Conservation (phyloP, 2,888 invertebrate species). For the Lamellibrachia satsuma region DNA sequence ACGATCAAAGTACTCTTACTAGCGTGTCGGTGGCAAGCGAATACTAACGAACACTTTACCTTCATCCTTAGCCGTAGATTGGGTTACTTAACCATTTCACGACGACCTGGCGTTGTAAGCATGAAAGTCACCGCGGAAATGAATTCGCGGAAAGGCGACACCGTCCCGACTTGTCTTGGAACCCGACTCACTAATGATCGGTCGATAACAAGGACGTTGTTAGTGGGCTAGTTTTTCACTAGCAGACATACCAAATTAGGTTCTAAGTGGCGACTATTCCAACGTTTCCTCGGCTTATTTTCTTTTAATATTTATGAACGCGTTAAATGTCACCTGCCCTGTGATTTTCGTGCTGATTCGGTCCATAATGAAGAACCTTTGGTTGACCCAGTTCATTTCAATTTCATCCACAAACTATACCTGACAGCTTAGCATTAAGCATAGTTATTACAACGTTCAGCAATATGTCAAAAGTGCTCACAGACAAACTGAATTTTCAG, state of each 20-base stretch:
- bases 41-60: not conserved
- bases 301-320: not conserved
- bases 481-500: no score
- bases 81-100: not conserved
- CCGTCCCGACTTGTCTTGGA: not conserved
- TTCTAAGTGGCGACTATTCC: not conserved
- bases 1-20: not conserved
- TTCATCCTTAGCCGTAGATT: not conserved
- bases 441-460: no score
- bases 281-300: not conserved
- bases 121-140: not conserved
- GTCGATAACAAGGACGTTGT: slow-evolving; percentile 3
- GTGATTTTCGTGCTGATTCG: not conserved
- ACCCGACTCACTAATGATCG: not conserved
- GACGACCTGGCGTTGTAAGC: not conserved
- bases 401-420: not conserved
- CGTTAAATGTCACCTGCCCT: not conserved
- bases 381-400: not conserved
- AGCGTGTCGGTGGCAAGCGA: not conserved
- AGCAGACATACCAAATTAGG: not conserved
- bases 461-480: not conserved
- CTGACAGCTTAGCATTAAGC: not conserved
- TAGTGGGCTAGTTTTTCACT: not conserved
- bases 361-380: not conserved
- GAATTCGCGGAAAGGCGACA: not conserved